Evolutionary conservation across 2,888 invertebrate species (phyloP), one percentile per base, ranked within the genome.

Genomic region (Erebia ligea): DNA sequence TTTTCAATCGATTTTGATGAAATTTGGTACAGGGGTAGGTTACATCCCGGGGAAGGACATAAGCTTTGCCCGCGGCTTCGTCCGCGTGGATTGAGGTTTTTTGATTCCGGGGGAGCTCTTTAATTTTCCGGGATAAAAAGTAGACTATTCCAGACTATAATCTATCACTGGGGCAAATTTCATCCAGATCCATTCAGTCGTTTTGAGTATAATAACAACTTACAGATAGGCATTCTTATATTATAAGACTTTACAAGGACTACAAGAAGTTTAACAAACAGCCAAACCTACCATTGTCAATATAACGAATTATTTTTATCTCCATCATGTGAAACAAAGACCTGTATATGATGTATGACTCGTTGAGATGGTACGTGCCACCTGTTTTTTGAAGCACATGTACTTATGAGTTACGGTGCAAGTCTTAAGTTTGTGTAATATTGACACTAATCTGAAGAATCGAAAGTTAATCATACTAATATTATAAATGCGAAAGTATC

Each of bases 351-450:
- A 54, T 19, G 54, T 54, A 54, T 19, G 66, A 45, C 45, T 65
- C 25, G 45, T 66, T 54, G 69, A 67, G 66, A 69, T 71, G 67
- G 74, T 73, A 75, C 74, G 74, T 74, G 74, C 74, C 69, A 61
- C 54, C 61, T 71, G 62, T 69, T 72, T 70, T 65, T 72, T 65
- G 62, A 69, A 25, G 48, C 56, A 68, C 56, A 68, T 66, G 58
- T 64, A 67, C 68, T 67, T 25, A 25, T 34, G 6, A 34, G 56
- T 57, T 13, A 25, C 56, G 6, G 19, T 11, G 10, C 19, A 54
- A 54, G 54, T 19, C 9, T 19, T 9, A 9, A 19, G 2, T 10
- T 10, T 54, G 10, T 9, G 54, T 8, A 11, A 11, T 11, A 45
- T 42, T 42, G 11, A 48, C 5, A 48, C 15, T 48, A 48, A 48